phyloP scores from a whole-genome alignment of 1,140 invertebrate genomes.

The Bombus affinis region DNA sequence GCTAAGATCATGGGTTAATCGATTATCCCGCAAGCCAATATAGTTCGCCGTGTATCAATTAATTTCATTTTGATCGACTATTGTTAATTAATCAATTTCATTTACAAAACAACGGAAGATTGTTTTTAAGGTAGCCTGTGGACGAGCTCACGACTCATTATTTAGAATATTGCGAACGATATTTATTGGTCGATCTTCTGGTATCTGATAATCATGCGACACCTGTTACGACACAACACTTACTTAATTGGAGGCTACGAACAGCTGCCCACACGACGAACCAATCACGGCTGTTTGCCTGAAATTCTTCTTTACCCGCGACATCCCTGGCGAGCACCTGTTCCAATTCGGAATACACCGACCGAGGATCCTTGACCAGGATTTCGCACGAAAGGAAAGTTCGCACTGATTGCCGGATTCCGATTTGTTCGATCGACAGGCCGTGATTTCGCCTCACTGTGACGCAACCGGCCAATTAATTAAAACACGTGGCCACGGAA shows the following conservation, averaged over 20 bases:
- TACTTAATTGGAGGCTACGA: slow-evolving; percentile 67
- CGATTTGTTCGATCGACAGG: slow-evolving; percentile 40
- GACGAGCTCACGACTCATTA: not conserved
- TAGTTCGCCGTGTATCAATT: too few species aligned
- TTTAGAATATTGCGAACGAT: slow-evolving; percentile 56
- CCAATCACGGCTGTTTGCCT: slow-evolving; percentile 68
- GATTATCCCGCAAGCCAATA: too few species aligned
- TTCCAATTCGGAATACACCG: slow-evolving; percentile 47
- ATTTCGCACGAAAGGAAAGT: slow-evolving; percentile 57
- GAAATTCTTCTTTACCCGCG: slow-evolving; percentile 64
- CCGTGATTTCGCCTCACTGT: slow-evolving; percentile 20
- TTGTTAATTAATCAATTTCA: not conserved
- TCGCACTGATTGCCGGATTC: slow-evolving; percentile 34
- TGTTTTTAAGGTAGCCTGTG: not conserved
- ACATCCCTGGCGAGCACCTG: slow-evolving; percentile 66
- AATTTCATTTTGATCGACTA: not conserved
- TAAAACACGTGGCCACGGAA: not conserved
- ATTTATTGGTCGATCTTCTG: slow-evolving; percentile 54
- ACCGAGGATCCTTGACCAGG: slow-evolving; percentile 61
- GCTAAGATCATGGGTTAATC: too few species aligned
- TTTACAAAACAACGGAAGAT: not conserved
- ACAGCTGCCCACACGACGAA: slow-evolving; percentile 69
- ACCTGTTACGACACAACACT: slow-evolving; percentile 71
- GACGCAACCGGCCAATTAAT: slow-evolving; percentile 21
- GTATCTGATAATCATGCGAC: slow-evolving; percentile 68